Base-by-base conservation (phyloP, 2,888 invertebrate species). In the Nephrotoma guestfalica region DNA sequence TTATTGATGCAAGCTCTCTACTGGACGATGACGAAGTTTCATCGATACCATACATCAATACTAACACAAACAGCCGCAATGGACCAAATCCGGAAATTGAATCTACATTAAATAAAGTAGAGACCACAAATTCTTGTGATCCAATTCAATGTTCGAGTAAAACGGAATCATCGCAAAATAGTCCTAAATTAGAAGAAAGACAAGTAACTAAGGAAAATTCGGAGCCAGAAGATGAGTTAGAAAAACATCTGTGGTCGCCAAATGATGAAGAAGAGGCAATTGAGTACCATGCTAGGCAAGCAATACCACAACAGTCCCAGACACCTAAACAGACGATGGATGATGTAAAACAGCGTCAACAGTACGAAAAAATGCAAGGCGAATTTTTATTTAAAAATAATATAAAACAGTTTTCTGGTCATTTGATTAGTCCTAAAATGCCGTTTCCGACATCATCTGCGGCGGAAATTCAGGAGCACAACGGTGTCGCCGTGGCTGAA, bases 1-100 rank as follows among this genome's bases (percentile, higher is more conserved):
- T 96, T 89, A 96, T 96, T 88, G 96, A 96, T 90, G 96, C 96
- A 15, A 94, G 96, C 6, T 94, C 94, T 89, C 91, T 96, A 88
- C 93, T 93, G 40, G 96, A 96, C 90, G 96, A 96, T 89, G 93
- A 93, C 87, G 94, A 95, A 88, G 89, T 90, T 42, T 30, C 71
- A 9, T 71, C 71, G 71, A 89, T 45, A 47, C 85, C 90, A 0
- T 91, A 89, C 88, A 89, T 89, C 40, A 90, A 89, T 86, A 71
- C 7, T 71, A 71, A 71, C 71, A 30, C 30, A 71, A 57, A 6
- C 6, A 71, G 2, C 30, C 18, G 30, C 11, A 87, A 90, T 41
- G 86, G 47, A 4, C 86, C 45, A 87, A 86, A 85, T 18, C 87
- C 87, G 43, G 86, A 87, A 11, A 7, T 86, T 86, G 86, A 87